phyloP scores from a whole-genome alignment of 2,797 vertebrate genomes.

The Chlorospingus semifuscus region DNA sequence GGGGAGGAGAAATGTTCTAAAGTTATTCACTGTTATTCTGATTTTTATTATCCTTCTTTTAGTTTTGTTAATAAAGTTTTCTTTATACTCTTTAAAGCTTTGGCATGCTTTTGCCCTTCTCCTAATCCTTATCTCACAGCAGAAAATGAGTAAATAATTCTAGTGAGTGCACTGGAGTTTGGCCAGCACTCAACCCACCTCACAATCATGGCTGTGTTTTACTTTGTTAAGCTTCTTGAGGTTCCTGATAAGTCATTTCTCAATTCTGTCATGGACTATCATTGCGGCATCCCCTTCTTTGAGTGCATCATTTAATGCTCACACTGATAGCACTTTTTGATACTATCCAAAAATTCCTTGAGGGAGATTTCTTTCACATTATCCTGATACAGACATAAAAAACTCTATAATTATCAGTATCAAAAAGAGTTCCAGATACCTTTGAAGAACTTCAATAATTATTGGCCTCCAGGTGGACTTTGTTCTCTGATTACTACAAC shows the following conservation, averaged over 20 bases:
- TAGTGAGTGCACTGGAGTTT: neutral
- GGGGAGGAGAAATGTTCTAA: neutral
- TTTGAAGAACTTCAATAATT: neutral
- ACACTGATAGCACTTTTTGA: neutral
- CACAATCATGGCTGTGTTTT: neutral
- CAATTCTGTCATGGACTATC: neutral
- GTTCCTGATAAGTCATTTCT: neutral
- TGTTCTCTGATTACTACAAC: neutral
- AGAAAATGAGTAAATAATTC: neutral
- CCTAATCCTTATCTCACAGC: neutral
- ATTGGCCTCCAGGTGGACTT: neutral
- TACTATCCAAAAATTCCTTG: neutral
- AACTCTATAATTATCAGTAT: neutral
- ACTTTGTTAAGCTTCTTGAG: neutral
- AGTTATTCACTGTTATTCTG: neutral
- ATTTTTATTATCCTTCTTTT: neutral
- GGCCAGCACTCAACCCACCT: fast-evolving
- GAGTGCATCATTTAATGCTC: neutral
- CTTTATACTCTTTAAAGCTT: neutral
- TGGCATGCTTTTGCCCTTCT: neutral
- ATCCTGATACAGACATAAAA: neutral
- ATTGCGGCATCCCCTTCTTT: fast-evolving
- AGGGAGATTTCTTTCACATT: neutral
- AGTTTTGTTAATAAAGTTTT: neutral
- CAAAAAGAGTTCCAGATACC: neutral